A percentile compares a stretch with the other conserved stretches of the same genome.
Evolutionary conservation across 2,888 invertebrate genomes (phyloP).

Genomic region (Crocallis elinguaria): DNA sequence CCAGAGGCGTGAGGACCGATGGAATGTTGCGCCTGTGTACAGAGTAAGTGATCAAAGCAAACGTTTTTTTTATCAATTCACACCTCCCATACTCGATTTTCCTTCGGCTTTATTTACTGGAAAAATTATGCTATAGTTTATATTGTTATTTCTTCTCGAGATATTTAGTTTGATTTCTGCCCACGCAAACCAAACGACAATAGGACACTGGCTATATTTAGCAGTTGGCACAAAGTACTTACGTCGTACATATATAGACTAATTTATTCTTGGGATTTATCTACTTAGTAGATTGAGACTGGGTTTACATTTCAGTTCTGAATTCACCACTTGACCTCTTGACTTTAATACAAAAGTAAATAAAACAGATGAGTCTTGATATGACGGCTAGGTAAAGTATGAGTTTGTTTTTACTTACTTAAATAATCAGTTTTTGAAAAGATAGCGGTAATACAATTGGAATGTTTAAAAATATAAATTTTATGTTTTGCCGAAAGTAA

Average conservation of each 20-base stretch:
- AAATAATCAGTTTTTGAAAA: too few species aligned
- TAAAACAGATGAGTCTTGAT: too few species aligned
- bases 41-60: constrained; percentile 55
- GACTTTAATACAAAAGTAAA: neutral
- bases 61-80: constrained; percentile 11
- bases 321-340: neutral
- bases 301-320: neutral
- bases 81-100: neutral
- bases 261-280: neutral
- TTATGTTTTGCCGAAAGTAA: too few species aligned
- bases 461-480: too few species aligned
- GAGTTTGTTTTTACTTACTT: neutral
- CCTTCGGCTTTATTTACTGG: neutral
- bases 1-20: constrained; percentile 57
- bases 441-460: too few species aligned
- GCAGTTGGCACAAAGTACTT: constrained; percentile 3
- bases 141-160: neutral
- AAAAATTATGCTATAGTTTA: neutral
- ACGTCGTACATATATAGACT: too few species aligned
- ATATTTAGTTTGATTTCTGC: constrained; percentile 17
- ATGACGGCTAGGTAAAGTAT: too few species aligned
- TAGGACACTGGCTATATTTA: constrained; percentile 17
- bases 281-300: neutral
- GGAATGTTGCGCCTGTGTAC: constrained; percentile 64
- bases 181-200: constrained; percentile 19